Conservation (phyloP, 2,113 vertebrate species). For the Deroptyus accipitrinus region DNA sequence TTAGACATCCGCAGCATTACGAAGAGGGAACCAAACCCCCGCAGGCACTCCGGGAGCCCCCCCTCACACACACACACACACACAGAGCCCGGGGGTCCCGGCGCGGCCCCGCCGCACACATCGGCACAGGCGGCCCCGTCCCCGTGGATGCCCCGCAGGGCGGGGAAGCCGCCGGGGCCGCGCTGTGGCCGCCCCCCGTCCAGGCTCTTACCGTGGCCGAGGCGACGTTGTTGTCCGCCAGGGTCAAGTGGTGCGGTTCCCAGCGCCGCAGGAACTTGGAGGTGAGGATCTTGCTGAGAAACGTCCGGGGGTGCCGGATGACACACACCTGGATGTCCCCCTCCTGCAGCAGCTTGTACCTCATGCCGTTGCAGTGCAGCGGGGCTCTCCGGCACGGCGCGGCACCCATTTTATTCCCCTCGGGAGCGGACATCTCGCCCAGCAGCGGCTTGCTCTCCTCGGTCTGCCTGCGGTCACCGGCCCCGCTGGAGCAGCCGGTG, state of each 20-base stretch:
- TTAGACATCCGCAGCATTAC: not conserved
- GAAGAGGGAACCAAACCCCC: not conserved
- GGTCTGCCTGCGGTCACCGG: conserved; percentile 84
- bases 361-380: conserved; percentile 89
- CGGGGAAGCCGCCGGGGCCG: not conserved
- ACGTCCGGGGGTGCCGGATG: conserved; percentile 94
- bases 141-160: not conserved
- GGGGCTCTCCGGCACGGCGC: conserved; percentile 87
- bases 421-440: conserved; percentile 84
- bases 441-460: conserved; percentile 93
- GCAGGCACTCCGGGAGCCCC: not conserved
- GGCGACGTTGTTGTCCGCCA: conserved; percentile 90
- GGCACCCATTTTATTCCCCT: conserved; percentile 84
- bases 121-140: not conserved
- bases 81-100: not conserved
- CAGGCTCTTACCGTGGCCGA: conserved; percentile 91
- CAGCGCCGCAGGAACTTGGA: conserved; percentile 95
- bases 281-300: conserved; percentile 98
- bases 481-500: conserved; percentile 79
- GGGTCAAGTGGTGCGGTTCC: conserved; percentile 95
- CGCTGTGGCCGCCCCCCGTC: not conserved
- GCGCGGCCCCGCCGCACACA: not conserved
- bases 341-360: conserved; percentile 97
- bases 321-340: conserved; percentile 99
- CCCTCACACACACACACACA: not conserved